Conservation (phyloP, 1,140 invertebrate species). For the Linepithema humile region DNA sequence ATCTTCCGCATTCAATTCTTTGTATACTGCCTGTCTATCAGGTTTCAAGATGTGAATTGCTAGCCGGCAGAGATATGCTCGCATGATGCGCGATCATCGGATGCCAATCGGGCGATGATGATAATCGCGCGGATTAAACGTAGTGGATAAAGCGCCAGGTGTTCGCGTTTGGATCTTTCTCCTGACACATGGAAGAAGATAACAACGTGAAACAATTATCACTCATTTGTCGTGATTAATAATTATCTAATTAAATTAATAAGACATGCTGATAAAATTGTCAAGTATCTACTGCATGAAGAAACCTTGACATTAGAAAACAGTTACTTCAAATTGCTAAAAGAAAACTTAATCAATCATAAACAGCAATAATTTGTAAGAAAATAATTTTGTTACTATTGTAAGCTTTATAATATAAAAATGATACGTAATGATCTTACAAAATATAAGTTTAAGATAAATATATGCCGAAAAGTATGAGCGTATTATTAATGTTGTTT, state of each 20-base stretch:
- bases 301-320: background rate
- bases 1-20: conserved; percentile 57
- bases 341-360: background rate
- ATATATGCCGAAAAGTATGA: background rate
- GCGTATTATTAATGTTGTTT: no score
- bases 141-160: conserved; percentile 52
- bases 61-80: conserved; percentile 25
- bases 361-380: background rate
- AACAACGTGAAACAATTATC: conserved; percentile 37
- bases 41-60: conserved; percentile 62
- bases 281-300: background rate
- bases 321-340: no score
- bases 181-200: conserved; percentile 15
- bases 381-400: background rate
- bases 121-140: conserved; percentile 77
- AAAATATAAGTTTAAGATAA: background rate
- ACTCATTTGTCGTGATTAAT: background rate
- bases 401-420: no score
- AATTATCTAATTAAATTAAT: conserved; percentile 33
- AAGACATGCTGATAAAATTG: background rate
- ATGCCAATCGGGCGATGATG: conserved; percentile 53
- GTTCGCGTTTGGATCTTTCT: conserved; percentile 39
- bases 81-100: conserved; percentile 44
- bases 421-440: background rate
- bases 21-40: conserved; percentile 54